Conservation (phyloP, 2,113 vertebrate species). For the Caloenas nicobarica region DNA sequence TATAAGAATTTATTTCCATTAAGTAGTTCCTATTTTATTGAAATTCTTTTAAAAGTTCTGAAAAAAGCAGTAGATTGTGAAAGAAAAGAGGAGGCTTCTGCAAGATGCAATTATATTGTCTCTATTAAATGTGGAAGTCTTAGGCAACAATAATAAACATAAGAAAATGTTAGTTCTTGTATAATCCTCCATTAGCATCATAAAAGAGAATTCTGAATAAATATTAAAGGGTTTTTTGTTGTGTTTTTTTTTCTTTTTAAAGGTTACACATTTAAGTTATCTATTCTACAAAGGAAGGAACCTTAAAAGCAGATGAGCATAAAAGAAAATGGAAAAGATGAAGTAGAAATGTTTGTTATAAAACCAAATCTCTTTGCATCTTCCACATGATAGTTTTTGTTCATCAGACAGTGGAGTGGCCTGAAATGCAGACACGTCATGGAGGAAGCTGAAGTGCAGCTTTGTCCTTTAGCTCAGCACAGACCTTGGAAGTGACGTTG, state of each 20-base stretch:
- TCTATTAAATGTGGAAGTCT: not conserved
- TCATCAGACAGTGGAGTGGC: not conserved
- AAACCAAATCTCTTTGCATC: not conserved
- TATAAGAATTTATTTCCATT: not conserved
- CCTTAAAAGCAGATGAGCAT: not conserved
- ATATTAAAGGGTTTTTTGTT: not conserved
- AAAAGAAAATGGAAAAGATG: not conserved
- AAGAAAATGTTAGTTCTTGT: slow-evolving; percentile 12
- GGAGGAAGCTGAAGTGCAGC: not conserved
- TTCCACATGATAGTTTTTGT: not conserved
- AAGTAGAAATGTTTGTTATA: not conserved
- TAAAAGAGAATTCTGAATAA: slow-evolving; percentile 8
- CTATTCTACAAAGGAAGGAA: not conserved
- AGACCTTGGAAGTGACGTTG: slow-evolving; percentile 4
- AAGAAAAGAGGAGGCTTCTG: slow-evolving; percentile 6
- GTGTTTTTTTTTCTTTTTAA: not conserved
- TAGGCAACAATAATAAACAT: slow-evolving; percentile 44
- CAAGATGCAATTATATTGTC: slow-evolving; percentile 25
- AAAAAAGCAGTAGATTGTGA: not conserved
- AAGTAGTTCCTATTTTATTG: not conserved
- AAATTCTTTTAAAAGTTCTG: not conserved
- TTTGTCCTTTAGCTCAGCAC: not conserved
- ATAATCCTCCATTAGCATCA: slow-evolving; percentile 21
- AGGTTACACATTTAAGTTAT: not conserved
- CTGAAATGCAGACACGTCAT: not conserved